Percentiles rank a stretch among this genome's conserved stretches.
phyloP scores from a whole-genome alignment of 2,113 vertebrate genomes.

The Ophthalmolycus amberensis region DNA sequence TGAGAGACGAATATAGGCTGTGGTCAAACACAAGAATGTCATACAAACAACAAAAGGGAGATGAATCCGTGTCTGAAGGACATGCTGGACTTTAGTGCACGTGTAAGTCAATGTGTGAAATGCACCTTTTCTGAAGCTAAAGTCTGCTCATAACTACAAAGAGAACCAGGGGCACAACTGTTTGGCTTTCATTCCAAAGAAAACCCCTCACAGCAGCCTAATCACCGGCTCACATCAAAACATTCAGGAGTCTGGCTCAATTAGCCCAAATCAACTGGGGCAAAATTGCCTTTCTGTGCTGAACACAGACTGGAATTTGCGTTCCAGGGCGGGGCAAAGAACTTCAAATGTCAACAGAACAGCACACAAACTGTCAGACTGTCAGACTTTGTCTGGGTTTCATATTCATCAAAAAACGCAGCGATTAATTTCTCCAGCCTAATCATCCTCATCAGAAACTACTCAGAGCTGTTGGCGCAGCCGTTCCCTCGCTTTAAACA shows the following conservation, averaged over 20 bases:
- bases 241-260: constrained; percentile 68
- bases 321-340: constrained; percentile 48
- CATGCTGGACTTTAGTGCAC: constrained; percentile 4
- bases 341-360: constrained; percentile 63
- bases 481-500: constrained; percentile 57
- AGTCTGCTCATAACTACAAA: constrained; percentile 33
- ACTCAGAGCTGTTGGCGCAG: constrained; percentile 27
- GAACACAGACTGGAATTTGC: constrained; percentile 55
- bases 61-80: constrained; percentile 15
- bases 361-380: constrained; percentile 54
- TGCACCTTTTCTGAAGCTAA: constrained; percentile 35
- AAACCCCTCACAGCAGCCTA: constrained; percentile 60
- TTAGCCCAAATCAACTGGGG: constrained; percentile 70
- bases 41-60: constrained; percentile 21
- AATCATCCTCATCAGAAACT: constrained; percentile 72
- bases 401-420: constrained; percentile 40
- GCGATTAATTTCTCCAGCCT: constrained; percentile 63
- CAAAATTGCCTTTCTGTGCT: constrained; percentile 37
- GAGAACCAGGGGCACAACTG: constrained; percentile 47
- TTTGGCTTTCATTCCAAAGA: constrained; percentile 66
- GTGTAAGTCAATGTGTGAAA: constrained; percentile 37
- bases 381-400: constrained; percentile 45
- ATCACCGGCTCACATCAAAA: constrained; percentile 74
- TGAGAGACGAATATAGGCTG: constrained; percentile 37
- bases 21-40: constrained; percentile 22